These are phyloP conservation scores for Tanypteryx hageni DNA, from an alignment of 2,888 invertebrate species.

Conservation along the genomic window DNA sequence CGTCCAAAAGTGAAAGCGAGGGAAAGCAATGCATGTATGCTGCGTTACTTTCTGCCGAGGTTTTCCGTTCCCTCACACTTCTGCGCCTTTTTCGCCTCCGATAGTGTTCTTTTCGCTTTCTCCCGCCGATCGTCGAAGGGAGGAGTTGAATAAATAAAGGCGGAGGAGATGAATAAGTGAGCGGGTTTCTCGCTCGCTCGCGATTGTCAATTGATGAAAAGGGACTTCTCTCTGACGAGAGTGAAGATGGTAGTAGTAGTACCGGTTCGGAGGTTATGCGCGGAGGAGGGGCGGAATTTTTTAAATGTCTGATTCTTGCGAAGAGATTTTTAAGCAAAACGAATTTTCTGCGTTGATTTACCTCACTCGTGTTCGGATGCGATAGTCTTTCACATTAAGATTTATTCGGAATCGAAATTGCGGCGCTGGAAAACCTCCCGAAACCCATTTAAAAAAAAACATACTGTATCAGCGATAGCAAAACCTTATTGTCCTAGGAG, in stretches of 20 bases:
- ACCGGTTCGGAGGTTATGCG: neutral
- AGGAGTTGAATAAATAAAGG: conserved; percentile 45
- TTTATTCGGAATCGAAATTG: too few species aligned
- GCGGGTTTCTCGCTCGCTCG: conserved; percentile 32
- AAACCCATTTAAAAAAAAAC: too few species aligned
- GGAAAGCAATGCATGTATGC: too few species aligned
- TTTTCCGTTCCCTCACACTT: neutral
- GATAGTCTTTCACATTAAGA: too few species aligned
- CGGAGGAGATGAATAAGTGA: conserved; percentile 46
- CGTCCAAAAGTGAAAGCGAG: neutral
- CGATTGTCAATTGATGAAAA: conserved; percentile 50
- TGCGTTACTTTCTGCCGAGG: neutral
- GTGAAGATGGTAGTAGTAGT: neutral
- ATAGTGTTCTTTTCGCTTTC: conserved; percentile 15
- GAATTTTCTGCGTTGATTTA: too few species aligned
- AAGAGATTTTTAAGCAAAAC: too few species aligned
- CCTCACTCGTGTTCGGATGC: too few species aligned
- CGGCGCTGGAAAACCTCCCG: too few species aligned
- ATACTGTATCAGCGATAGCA: too few species aligned
- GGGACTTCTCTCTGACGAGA: conserved; percentile 15
- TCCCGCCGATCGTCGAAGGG: conserved; percentile 21
- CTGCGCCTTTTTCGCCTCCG: conserved; percentile 10
- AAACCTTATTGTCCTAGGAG: too few species aligned
- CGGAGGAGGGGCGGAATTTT: neutral
- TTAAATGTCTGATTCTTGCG: too few species aligned